Base-by-base conservation (phyloP, 2,888 invertebrate species). In the Diarsia brunnea region DNA sequence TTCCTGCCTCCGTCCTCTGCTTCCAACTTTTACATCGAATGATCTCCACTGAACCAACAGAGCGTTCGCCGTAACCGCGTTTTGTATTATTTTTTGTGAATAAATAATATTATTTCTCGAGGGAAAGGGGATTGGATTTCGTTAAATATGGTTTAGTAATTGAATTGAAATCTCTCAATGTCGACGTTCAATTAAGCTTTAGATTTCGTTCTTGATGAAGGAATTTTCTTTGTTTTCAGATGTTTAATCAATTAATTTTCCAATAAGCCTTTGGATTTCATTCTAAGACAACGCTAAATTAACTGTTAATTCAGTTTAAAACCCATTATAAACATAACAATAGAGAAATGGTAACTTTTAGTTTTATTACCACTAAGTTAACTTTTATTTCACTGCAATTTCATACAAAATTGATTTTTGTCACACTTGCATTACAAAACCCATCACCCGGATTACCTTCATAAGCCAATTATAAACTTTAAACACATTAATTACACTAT, bases 131-230 rank as follows among this genome's bases (percentile, higher is more conserved):
- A 96, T 96, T 96, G 96, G 95, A 96, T 96, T 96, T 96, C 96
- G 96, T 96, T 96, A 96, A 96, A 96, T 96, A 96, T 96, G 96
- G 95, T 95, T 96, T 96, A 96, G 96, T 96, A 96, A 96, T 96
- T 96, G 96, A 96, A 96, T 96, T 96, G 96, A 96, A 96, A 96
- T 96, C 96, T 96, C 95, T 96, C 96, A 96, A 96, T 96, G 96
- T 96, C 96, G 96, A 94, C 94, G 93, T 96, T 95, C 96, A 96
- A 96, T 96, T 96, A 95, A 95, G 95, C 94, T 94, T 95, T 94
- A 94, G 92, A 95, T 95, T 95, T 94, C 91, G 90, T 93, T 91
- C 92, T 92, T 91, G 93, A 95, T 94, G 92, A 93, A 93, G 94
- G 94, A 89, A 94, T 95, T 94, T 94, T 93, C 95, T 94, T 95